These are phyloP conservation scores for Trypoxylus dichotomus DNA, from an alignment of 1,140 invertebrate species.

Conservation along the genomic window DNA sequence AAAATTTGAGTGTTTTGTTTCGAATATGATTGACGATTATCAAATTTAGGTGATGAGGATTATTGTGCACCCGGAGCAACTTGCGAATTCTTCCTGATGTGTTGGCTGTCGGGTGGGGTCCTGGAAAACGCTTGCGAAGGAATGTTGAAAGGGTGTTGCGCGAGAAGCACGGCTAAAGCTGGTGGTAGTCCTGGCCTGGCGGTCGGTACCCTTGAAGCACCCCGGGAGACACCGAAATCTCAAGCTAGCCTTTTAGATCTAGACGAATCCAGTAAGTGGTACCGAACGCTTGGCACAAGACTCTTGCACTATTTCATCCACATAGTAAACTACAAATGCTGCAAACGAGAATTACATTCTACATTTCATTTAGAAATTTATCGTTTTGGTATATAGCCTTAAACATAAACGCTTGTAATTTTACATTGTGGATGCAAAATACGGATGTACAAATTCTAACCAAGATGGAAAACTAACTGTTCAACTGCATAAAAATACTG, in stretches of 20 bases:
- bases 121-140: constrained; percentile 83
- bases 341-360: too few relatives aligned
- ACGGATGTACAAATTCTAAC: background rate
- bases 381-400: too few relatives aligned
- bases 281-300: constrained; percentile 36
- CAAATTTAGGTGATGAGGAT: constrained; percentile 49
- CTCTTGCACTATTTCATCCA: constrained; percentile 22
- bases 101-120: constrained; percentile 87
- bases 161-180: constrained; percentile 70
- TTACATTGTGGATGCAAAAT: constrained; percentile 2
- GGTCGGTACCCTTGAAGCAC: constrained; percentile 59
- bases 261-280: constrained; percentile 47
- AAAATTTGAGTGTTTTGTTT: background rate
- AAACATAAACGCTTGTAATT: background rate
- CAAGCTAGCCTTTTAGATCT: constrained; percentile 54
- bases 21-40: constrained; percentile 4
- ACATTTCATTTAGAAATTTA: too few relatives aligned
- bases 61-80: constrained; percentile 70
- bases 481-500: too few relatives aligned
- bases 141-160: constrained; percentile 86
- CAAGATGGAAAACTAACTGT: background rate
- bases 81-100: constrained; percentile 90
- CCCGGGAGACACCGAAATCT: constrained; percentile 56
- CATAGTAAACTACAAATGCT: background rate
- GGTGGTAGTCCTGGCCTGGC: constrained; percentile 66